A percentile compares a stretch with the other conserved stretches of the same genome.
These are phyloP conservation scores for Nycticebus coucang DNA, from an alignment of 2,113 vertebrate genomes.

Conservation along the genomic window DNA sequence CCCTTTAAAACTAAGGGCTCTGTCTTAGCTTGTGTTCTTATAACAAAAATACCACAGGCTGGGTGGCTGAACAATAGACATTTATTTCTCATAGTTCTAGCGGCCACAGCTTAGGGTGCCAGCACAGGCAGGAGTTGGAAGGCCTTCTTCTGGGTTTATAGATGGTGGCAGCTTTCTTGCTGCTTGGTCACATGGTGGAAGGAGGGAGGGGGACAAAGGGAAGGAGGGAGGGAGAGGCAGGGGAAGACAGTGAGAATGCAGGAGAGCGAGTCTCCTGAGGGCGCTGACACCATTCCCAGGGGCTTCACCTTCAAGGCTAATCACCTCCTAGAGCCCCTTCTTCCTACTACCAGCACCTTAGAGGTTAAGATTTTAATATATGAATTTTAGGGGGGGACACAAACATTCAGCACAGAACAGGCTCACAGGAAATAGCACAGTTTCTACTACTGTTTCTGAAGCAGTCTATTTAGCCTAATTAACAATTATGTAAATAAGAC, in stretches of 20 bases:
- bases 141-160: not conserved
- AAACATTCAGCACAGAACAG: not conserved
- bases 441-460: not conserved
- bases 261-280: not conserved
- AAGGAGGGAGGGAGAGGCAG: too few relatives aligned
- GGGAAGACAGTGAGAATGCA: not conserved
- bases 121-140: not conserved
- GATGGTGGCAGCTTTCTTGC: not conserved
- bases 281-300: not conserved
- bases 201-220: too few relatives aligned
- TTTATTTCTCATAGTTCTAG: not conserved
- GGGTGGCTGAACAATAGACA: not conserved
- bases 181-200: not conserved
- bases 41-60: not conserved
- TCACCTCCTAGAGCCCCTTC: not conserved
- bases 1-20: not conserved
- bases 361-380: not conserved
- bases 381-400: not conserved
- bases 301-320: not conserved
- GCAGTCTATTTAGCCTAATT: not conserved
- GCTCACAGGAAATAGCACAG: not conserved
- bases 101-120: too few relatives aligned
- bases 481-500: conserved; percentile 47
- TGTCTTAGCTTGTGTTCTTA: not conserved
- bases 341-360: not conserved